Evolutionary conservation across 2,113 vertebrate genomes (phyloP).

Genomic region (Dolichotis patagonum): DNA sequence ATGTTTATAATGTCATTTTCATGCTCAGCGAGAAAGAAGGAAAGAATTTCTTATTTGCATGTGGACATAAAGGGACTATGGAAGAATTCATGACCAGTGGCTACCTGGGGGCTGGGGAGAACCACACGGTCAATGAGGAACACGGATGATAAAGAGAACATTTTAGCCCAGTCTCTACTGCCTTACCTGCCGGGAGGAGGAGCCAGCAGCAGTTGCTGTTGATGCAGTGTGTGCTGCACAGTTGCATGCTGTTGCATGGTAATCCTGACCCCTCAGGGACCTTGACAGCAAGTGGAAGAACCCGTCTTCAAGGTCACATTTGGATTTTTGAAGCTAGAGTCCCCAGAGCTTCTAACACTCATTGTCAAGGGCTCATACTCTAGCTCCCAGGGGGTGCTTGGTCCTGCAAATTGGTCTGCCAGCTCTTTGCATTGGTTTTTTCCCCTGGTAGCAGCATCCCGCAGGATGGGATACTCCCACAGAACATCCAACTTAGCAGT

Average conservation of each 20-base stretch:
- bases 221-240: background rate
- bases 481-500: background rate
- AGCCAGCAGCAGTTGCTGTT: background rate
- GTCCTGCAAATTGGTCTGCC: background rate
- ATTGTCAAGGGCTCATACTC: background rate
- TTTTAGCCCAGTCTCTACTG: background rate
- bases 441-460: background rate
- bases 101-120: background rate
- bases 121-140: background rate
- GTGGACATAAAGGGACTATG: background rate
- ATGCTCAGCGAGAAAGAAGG: slow-evolving; percentile 2
- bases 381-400: background rate
- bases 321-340: background rate
- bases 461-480: background rate
- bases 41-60: background rate
- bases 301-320: background rate
- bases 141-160: background rate
- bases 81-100: background rate
- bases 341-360: background rate
- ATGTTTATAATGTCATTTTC: background rate
- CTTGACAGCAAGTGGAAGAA: background rate
- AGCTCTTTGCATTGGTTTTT: background rate
- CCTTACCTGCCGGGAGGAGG: background rate
- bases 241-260: accelerated
- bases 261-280: background rate